Evolutionary conservation across 2,113 vertebrate species (phyloP).

Genomic region (Larimichthys crocea): DNA sequence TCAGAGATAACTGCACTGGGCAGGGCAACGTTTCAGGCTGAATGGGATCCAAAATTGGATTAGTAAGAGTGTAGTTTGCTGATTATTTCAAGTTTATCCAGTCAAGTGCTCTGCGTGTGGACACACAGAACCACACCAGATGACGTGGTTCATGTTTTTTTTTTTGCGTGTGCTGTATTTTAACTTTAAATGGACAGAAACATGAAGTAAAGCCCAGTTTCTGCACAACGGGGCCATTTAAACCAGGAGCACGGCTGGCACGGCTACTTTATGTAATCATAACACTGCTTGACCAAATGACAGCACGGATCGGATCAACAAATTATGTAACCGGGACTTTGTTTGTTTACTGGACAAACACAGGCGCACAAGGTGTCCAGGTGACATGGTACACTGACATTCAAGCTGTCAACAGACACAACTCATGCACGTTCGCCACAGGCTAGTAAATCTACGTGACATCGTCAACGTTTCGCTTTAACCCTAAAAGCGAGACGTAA

Average conservation of each 20-base stretch:
- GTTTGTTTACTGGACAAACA: slow-evolving; percentile 60
- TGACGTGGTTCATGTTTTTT: slow-evolving; percentile 14
- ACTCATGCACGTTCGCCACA: neutral
- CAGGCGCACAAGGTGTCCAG: slow-evolving; percentile 8
- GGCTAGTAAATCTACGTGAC: neutral
- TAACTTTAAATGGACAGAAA: slow-evolving; percentile 12
- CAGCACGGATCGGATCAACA: slow-evolving; percentile 16
- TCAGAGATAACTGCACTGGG: slow-evolving; percentile 12
- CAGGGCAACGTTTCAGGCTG: neutral
- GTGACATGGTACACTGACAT: slow-evolving; percentile 11
- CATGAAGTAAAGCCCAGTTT: slow-evolving; percentile 5
- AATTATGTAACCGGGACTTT: slow-evolving; percentile 44
- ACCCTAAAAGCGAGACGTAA: neutral
- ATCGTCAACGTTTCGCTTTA: neutral
- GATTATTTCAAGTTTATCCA: slow-evolving; percentile 67
- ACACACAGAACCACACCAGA: slow-evolving; percentile 4
- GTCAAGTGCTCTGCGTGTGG: slow-evolving; percentile 21
- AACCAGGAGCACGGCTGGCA: neutral
- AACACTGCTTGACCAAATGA: slow-evolving; percentile 19
- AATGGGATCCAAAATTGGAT: slow-evolving; percentile 54
- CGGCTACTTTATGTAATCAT: slow-evolving; percentile 37
- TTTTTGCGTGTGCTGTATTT: neutral
- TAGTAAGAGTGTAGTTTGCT: slow-evolving; percentile 37
- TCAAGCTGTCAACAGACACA: slow-evolving; percentile 19
- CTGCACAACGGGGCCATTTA: neutral